Conservation (phyloP, 1,140 invertebrate genomes). For the Brachionus rubens region DNA sequence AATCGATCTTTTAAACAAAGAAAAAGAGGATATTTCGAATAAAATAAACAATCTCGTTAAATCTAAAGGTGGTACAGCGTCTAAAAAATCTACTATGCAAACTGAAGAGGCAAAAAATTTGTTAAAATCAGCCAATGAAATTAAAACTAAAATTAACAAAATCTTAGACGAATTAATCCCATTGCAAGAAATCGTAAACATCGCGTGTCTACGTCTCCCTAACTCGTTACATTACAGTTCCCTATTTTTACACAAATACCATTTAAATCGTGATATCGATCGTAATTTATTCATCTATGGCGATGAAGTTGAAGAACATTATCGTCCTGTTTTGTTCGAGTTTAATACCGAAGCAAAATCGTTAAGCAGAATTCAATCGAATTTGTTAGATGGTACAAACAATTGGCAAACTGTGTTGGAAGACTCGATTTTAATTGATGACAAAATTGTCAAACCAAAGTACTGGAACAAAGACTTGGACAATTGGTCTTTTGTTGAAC, state of each 20-base stretch:
- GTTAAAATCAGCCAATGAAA: conserved; percentile 17
- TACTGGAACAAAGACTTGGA: neutral
- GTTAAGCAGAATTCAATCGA: neutral
- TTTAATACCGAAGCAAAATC: neutral
- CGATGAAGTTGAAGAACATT: neutral
- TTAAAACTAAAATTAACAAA: conserved; percentile 18
- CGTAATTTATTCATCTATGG: neutral
- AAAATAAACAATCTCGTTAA: conserved; percentile 33
- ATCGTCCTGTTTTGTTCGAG: conserved; percentile 15
- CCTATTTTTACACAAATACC: conserved; percentile 7
- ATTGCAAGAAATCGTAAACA: conserved; percentile 30
- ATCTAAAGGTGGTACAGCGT: neutral
- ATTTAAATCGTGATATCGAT: neutral
- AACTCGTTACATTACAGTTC: conserved; percentile 1
- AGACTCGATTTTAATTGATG: neutral
- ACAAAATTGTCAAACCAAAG: neutral
- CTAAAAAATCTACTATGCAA: conserved; percentile 34
- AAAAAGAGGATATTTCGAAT: conserved; percentile 21
- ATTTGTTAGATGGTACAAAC: neutral
- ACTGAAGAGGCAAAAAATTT: conserved; percentile 4
- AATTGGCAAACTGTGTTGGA: conserved; percentile 9
- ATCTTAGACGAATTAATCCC: conserved; percentile 3
- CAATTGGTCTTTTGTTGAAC: conserved; percentile 20
- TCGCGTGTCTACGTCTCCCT: conserved; percentile 11
- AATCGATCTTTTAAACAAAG: neutral